Conservation (phyloP, 2,888 invertebrate genomes). For the Eretmocerus hayati region DNA sequence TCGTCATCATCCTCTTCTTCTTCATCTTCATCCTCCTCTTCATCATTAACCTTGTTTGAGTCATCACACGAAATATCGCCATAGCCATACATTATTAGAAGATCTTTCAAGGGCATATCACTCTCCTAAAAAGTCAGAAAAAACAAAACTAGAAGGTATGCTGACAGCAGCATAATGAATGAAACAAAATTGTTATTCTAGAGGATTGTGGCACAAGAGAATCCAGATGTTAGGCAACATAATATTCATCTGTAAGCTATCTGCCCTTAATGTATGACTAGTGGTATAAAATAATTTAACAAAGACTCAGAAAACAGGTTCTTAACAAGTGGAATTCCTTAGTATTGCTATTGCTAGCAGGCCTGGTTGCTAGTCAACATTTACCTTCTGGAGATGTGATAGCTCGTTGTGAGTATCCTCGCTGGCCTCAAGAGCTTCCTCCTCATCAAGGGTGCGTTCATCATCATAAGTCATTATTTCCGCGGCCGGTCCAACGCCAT, state of each 20-base stretch:
- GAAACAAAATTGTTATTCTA: too few species aligned
- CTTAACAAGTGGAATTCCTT: too few species aligned
- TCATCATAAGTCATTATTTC: slow-evolving; percentile 98
- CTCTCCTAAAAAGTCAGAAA: slow-evolving; percentile 58
- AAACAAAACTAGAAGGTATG: too few species aligned
- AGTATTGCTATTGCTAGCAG: too few species aligned
- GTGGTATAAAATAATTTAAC: too few species aligned
- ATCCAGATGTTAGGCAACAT: too few species aligned
- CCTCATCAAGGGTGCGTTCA: slow-evolving; percentile 92
- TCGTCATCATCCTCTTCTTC: slow-evolving; percentile 42
- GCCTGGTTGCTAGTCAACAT: too few species aligned
- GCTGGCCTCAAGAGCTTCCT: slow-evolving; percentile 87
- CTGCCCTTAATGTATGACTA: too few species aligned
- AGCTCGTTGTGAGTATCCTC: slow-evolving; percentile 87
- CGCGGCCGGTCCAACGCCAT: slow-evolving; percentile 82
- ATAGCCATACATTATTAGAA: slow-evolving; percentile 84
- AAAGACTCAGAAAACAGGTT: too few species aligned
- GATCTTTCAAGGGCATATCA: slow-evolving; percentile 92
- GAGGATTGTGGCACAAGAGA: too few species aligned
- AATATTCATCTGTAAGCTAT: too few species aligned
- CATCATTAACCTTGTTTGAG: slow-evolving; percentile 34
- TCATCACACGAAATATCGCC: slow-evolving; percentile 45
- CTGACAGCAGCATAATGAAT: too few species aligned
- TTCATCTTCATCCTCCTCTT: slow-evolving; percentile 40
- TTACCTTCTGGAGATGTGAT: slow-evolving; percentile 74